Evolutionary conservation across 2,113 vertebrate species (phyloP).

Genomic region (Sitta europaea): DNA sequence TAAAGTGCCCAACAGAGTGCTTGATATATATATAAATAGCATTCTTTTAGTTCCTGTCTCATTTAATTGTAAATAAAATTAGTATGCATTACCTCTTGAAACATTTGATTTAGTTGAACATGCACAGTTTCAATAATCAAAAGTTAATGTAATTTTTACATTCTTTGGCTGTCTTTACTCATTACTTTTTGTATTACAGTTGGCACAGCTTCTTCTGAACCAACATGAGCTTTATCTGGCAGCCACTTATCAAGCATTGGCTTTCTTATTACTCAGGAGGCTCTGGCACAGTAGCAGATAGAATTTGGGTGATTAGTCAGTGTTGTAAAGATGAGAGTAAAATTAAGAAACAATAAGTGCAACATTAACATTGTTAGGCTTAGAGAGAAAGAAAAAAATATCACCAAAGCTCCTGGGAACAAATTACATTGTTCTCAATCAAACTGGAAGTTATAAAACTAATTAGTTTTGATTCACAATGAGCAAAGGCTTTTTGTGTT

Average conservation of each 20-base stretch:
- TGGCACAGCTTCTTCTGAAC: not conserved
- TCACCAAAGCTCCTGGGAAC: not conserved
- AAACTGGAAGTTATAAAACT: not conserved
- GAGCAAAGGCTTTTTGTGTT: not conserved
- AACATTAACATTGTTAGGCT: not conserved
- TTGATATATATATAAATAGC: not conserved
- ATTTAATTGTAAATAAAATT: not conserved
- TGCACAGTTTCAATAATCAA: not conserved
- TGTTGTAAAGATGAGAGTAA: not conserved
- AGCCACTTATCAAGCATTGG: not conserved
- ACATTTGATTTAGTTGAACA: not conserved
- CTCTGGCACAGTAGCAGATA: not conserved
- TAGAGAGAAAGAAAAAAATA: not conserved
- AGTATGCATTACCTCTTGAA: not conserved
- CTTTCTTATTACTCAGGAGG: not conserved
- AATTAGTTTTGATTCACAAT: not conserved
- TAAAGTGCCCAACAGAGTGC: not conserved
- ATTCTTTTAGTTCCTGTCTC: not conserved
- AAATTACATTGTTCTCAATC: not conserved
- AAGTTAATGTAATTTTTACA: not conserved
- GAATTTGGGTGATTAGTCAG: not conserved
- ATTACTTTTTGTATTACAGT: not conserved
- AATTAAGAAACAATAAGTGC: slow-evolving; percentile 26
- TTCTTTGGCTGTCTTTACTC: not conserved
- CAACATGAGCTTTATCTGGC: not conserved